Conservation (phyloP, 2,888 invertebrate species). For the Apotomis betuletana region DNA sequence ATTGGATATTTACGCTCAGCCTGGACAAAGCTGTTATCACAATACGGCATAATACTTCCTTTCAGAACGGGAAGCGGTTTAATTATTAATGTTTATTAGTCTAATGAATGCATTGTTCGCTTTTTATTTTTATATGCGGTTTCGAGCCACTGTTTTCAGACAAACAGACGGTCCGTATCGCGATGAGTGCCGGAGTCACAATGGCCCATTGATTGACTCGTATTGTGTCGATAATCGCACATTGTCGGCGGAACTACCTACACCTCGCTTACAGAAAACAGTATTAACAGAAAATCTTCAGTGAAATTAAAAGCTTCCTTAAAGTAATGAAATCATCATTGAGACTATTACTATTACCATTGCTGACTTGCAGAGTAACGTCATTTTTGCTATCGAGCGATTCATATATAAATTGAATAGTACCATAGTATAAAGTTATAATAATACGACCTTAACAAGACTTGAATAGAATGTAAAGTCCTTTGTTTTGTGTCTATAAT, state of each 20-base stretch:
- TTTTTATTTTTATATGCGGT: neutral
- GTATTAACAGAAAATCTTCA: neutral
- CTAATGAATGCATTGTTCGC: constrained; percentile 15
- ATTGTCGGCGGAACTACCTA: constrained; percentile 24
- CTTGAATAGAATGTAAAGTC: constrained; percentile 13
- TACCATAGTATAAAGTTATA: neutral
- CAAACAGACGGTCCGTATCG: neutral
- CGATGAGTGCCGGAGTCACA: constrained; percentile 10
- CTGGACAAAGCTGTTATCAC: neutral
- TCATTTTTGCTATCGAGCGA: constrained; percentile 1
- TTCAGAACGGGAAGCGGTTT: constrained; percentile 5
- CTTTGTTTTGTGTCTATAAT: constrained; percentile 16
- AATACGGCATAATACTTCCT: neutral
- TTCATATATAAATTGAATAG: neutral
- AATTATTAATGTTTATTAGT: constrained; percentile 18
- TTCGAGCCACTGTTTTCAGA: neutral
- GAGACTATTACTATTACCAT: neutral
- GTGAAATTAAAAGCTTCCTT: neutral
- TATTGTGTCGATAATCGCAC: constrained; percentile 30
- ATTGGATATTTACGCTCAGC: too few species aligned
- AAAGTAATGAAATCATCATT: neutral
- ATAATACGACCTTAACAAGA: constrained; percentile 20
- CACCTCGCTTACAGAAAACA: neutral
- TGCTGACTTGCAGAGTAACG: too few species aligned
- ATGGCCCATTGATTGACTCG: constrained; percentile 30